A percentile compares a stretch with the other conserved stretches of the same genome.
Evolutionary conservation across 2,113 vertebrate genomes (phyloP).

Genomic region (Odontesthes bonariensis): DNA sequence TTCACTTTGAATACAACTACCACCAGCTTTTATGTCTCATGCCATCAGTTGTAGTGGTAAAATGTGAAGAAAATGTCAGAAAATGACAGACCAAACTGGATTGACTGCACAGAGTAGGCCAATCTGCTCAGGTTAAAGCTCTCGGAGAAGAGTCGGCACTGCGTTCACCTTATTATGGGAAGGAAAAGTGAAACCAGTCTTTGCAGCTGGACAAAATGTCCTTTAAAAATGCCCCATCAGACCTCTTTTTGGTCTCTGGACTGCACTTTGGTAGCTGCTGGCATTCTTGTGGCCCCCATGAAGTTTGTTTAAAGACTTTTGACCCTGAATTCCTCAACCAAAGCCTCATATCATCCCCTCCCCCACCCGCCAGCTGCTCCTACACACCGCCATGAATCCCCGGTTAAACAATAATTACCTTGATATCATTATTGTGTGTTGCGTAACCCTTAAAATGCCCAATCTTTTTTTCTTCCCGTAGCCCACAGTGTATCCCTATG

Average conservation of each 20-base stretch:
- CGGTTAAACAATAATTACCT: conserved; percentile 2
- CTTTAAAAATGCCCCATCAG: not conserved
- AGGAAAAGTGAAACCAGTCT: not conserved
- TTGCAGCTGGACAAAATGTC: too few species aligned
- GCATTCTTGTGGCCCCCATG: conserved; percentile 15
- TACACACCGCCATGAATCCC: not conserved
- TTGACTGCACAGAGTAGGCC: too few species aligned
- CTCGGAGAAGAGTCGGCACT: not conserved
- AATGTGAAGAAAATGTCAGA: not conserved
- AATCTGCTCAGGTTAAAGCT: too few species aligned
- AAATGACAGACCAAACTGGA: too few species aligned
- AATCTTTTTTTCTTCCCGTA: conserved; percentile 30
- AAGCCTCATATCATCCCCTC: conserved; percentile 25
- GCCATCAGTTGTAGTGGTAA: not conserved
- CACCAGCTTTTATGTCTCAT: too few species aligned
- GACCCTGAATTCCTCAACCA: conserved; percentile 56
- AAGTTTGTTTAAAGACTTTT: conserved; percentile 70
- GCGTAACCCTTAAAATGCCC: not conserved
- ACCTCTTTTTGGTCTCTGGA: not conserved
- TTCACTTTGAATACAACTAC: too few species aligned
- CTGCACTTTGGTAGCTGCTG: not conserved
- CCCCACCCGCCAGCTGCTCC: conserved; percentile 45
- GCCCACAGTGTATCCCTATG: conserved; percentile 82
- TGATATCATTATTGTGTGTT: conserved; percentile 1
- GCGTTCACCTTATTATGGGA: conserved; percentile 26